Evolutionary conservation across 2,797 vertebrate species (phyloP).

Genomic region (Fratercula arctica): DNA sequence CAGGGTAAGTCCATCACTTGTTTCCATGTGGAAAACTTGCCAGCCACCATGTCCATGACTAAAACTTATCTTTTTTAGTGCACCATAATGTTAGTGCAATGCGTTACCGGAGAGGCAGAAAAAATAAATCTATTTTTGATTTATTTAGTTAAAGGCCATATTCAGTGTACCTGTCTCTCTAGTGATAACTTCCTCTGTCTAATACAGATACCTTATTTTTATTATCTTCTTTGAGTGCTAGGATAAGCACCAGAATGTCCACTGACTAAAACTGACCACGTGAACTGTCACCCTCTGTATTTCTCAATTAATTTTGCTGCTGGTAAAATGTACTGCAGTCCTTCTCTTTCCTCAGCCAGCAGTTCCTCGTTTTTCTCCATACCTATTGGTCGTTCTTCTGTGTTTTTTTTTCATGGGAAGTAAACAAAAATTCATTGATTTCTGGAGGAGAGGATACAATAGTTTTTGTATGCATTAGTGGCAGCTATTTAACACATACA

Average conservation of each 20-base stretch:
- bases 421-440: background rate
- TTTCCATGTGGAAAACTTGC: background rate
- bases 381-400: background rate
- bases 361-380: background rate
- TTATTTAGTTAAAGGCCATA: conserved; percentile 21
- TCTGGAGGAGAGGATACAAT: background rate
- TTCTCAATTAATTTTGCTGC: background rate
- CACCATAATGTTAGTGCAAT: background rate
- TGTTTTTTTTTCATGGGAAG: background rate
- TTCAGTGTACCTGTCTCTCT: background rate
- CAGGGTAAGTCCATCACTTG: background rate
- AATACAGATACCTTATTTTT: background rate
- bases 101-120: conserved; percentile 1
- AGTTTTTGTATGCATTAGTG: background rate
- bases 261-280: background rate
- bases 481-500: background rate
- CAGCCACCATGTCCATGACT: background rate
- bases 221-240: background rate
- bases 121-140: conserved; percentile 3
- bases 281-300: background rate
- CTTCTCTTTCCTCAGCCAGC: background rate
- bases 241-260: background rate
- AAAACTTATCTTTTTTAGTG: background rate
- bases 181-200: background rate
- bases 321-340: background rate